Conservation (phyloP, 2,888 invertebrate species). For the Mactromeris polynyma region DNA sequence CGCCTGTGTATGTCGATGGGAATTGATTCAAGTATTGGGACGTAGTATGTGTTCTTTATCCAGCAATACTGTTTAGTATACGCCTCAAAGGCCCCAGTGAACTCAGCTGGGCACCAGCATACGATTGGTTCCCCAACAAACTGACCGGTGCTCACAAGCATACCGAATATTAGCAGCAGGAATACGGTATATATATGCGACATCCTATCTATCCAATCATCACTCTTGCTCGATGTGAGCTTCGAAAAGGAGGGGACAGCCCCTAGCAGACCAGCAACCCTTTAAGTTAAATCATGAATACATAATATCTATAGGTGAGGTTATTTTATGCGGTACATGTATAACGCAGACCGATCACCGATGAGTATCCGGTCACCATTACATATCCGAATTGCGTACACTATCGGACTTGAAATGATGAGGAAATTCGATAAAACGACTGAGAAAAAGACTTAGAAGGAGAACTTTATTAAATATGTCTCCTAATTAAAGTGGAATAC, state of each 20-base stretch:
- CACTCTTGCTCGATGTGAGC: conserved; percentile 80
- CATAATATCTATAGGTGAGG: neutral
- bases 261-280: conserved; percentile 73
- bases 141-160: conserved; percentile 79
- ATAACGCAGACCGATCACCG: neutral
- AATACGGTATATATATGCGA: conserved; percentile 80
- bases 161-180: conserved; percentile 78
- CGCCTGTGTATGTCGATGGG: conserved; percentile 78
- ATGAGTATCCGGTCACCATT: neutral
- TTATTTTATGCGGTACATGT: neutral
- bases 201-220: conserved; percentile 81
- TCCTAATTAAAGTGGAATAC: too few species aligned
- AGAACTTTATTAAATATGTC: too few species aligned
- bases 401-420: neutral
- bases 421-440: neutral
- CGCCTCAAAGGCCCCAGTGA: conserved; percentile 79
- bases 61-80: conserved; percentile 83
- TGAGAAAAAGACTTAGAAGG: neutral
- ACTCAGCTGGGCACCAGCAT: conserved; percentile 81
- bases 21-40: conserved; percentile 81
- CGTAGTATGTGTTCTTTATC: conserved; percentile 84
- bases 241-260: conserved; percentile 79
- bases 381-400: neutral
- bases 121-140: conserved; percentile 82
- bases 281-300: conserved; percentile 34